These are phyloP conservation scores for Parauchenoglanis ngamensis DNA, from an alignment of 2,797 vertebrate species.

Conservation along the genomic window DNA sequence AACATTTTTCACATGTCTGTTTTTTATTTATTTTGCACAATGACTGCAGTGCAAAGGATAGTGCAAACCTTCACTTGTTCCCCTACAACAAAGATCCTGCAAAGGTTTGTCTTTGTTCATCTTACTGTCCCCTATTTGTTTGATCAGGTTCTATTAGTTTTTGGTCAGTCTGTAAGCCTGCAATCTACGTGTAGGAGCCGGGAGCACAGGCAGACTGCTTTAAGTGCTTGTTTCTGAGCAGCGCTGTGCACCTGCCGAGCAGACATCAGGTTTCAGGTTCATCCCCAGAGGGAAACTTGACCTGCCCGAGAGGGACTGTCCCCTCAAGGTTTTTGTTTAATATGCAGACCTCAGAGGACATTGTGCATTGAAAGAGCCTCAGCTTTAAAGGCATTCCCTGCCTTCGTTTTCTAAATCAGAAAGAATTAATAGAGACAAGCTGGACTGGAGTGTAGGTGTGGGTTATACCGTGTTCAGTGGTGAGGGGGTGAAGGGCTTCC, in stretches of 20 bases:
- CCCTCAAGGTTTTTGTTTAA: conserved; percentile 17
- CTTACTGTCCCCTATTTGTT: not conserved
- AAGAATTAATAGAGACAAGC: conserved; percentile 24
- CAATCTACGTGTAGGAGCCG: not conserved
- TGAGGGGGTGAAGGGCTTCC: conserved; percentile 56
- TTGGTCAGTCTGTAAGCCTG: not conserved
- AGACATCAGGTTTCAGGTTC: conserved; percentile 43
- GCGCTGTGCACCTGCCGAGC: not conserved
- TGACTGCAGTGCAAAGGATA: conserved; percentile 42
- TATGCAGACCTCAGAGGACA: conserved; percentile 30
- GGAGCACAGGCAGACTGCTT: not conserved
- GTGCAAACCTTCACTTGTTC: conserved; percentile 23
- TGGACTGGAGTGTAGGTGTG: conserved; percentile 25
- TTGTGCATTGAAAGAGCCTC: not conserved
- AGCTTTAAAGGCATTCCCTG: conserved; percentile 26
- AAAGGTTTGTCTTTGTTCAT: not conserved
- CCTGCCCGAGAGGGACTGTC: conserved; percentile 27
- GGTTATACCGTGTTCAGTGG: conserved; percentile 67
- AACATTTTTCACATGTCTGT: conserved; percentile 61
- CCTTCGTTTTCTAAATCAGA: conserved; percentile 21
- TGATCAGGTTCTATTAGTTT: not conserved
- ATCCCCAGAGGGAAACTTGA: conserved; percentile 48
- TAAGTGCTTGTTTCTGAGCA: not conserved
- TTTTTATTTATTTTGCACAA: conserved; percentile 40
- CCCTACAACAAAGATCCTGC: conserved; percentile 16